Evolutionary conservation across 2,888 invertebrate species (phyloP), one percentile per base, ranked within the genome.

Genomic region (Cantharis lateralis): DNA sequence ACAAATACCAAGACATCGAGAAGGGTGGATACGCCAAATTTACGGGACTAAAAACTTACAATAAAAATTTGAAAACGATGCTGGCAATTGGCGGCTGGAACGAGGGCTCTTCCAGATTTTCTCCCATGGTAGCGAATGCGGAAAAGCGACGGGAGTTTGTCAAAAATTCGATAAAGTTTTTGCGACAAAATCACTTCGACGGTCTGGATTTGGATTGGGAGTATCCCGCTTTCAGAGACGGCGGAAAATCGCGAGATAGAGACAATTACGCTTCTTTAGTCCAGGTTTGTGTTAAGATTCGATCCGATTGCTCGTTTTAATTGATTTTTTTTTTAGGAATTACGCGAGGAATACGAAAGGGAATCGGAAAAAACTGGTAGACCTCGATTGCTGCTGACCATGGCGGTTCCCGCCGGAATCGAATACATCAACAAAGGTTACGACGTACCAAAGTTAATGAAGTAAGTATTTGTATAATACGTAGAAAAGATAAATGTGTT

Each of bases 1-100:
- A 98, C 89, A 96, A 97, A 87, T 97, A 97, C 87, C 97, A 97
- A 89, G 97, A 98, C 87, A 94, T 97, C 85, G 97, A 97, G 86
- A 96, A 97, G 93, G 97, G 97, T 86, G 97, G 97, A 64, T 97
- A 97, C 88, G 96, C 96, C 18, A 97, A 97, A 89, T 97, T 97
- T 89, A 96, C 94, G 62, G 97, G 96, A 0, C 90, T 97, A 77
- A 97, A 97, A 89, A 95, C 96, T 0, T 97, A 96, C 90, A 97
- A 97, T 89, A 96, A 96, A 87, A 93, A 96, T 80, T 87, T 97
- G 85, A 97, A 97, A 89, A 97, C 97, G 0, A 89, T 98, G 89
- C 90, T 98, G 82, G 97, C 97, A 10, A 95, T 97, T 83, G 97
- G 97, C 1, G 93, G 97, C 0, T 97, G 97, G 97, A 97, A 97